These are phyloP conservation scores for Chaetops frenatus DNA, from an alignment of 2,113 vertebrate genomes.

Conservation along the genomic window DNA sequence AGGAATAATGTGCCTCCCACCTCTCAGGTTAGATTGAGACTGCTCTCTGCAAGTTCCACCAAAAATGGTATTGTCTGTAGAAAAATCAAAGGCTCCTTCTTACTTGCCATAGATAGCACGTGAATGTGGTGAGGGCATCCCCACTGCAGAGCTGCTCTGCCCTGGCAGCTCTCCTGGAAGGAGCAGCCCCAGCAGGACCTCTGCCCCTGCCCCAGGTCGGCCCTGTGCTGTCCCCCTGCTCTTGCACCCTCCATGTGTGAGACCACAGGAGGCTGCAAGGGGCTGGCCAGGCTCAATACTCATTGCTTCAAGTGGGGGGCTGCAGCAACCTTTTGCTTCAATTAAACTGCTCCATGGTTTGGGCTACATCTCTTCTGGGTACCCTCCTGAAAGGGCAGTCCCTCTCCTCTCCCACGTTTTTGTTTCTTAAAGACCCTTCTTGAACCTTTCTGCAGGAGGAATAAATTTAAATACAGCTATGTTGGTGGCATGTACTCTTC, in stretches of 20 bases:
- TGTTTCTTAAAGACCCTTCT: neutral
- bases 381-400: neutral
- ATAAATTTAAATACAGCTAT: neutral
- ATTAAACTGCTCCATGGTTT: neutral
- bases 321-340: neutral
- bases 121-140: neutral
- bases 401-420: neutral
- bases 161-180: neutral
- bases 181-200: neutral
- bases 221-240: neutral
- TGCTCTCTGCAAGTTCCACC: neutral
- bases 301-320: fast-evolving
- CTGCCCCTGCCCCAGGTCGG: fast-evolving
- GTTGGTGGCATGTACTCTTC: neutral
- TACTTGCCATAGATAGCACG: neutral
- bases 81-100: neutral
- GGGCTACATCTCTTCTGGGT: neutral
- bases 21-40: neutral
- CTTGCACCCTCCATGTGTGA: fast-evolving
- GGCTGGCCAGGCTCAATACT: neutral
- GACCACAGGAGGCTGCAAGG: neutral
- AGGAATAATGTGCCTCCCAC: neutral
- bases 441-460: neutral
- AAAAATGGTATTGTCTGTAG: neutral
- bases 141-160: neutral